Base-by-base conservation (phyloP, 2,888 invertebrate genomes). In the Venusia cambrica region DNA sequence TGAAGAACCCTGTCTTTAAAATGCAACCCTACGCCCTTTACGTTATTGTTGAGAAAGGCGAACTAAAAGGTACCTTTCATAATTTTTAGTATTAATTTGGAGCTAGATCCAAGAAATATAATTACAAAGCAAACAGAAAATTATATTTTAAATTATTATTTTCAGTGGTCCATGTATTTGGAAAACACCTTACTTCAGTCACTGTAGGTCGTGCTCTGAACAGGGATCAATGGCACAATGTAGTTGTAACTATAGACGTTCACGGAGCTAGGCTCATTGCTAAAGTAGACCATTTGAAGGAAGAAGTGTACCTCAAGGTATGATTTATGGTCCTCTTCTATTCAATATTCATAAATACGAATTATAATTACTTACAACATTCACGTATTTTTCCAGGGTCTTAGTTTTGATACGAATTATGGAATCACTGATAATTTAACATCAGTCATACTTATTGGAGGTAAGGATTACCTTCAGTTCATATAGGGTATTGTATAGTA, bases 1-100 rank as follows among this genome's bases (percentile, higher is more conserved):
- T 96, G 10, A 95, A 95, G 73, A 94, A 95, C 69, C 95, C 95
- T 3, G 91, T 93, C 30, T 92, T 93, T 40, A 90, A 91, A 60
- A 90, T 96, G 69, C 94, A 95, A 56, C 95, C 96, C 0, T 97
- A 97, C 64, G 97, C 97, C 24, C 84, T 97, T 8, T 97, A 97
- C 71, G 94, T 97, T 16, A 96, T 96, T 62, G 94, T 97, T 9
- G 96, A 96, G 71, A 96, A 96, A 68, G 97, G 96, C 7, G 95
- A 96, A 77, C 81, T 97, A 7, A 96, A 96, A 89, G 88, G 88
- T 87, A n/a, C n/a, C 12, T 13, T 19, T 24, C 24, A 29, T 39
- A 11, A 2, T 18, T 18, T 25, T n/a, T n/a, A n/a, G n/a, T n/a
- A n/a, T n/a, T n/a, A n/a, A n/a, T n/a, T n/a, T n/a, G n/a, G n/a